These are phyloP conservation scores for Tetragonula carbonaria DNA, from an alignment of 2,888 invertebrate species.

Conservation along the genomic window DNA sequence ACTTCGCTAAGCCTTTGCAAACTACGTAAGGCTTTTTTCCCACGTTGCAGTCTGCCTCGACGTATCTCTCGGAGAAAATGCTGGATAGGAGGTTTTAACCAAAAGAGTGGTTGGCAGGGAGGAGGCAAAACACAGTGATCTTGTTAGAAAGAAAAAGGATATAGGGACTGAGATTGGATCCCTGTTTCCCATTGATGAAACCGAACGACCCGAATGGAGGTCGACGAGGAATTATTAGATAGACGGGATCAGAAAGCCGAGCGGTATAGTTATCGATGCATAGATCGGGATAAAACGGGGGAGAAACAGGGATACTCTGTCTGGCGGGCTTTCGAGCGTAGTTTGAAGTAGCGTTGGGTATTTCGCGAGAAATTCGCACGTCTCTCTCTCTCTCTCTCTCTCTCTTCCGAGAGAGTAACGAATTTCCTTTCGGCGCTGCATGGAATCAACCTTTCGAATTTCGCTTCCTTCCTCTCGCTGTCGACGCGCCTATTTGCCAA, in stretches of 20 bases:
- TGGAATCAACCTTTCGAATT: slow-evolving; percentile 15
- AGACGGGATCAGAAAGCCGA: neutral
- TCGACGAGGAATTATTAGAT: slow-evolving; percentile 21
- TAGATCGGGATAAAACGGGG: slow-evolving; percentile 6
- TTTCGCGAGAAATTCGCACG: slow-evolving; percentile 30
- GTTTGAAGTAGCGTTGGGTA: slow-evolving; percentile 17
- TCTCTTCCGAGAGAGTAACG: slow-evolving; percentile 6
- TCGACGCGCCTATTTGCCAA: neutral
- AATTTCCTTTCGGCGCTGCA: slow-evolving; percentile 28
- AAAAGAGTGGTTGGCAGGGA: too few species aligned
- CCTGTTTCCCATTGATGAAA: neutral
- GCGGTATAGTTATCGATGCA: slow-evolving; percentile 21
- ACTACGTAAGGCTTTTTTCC: too few species aligned
- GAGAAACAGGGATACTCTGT: neutral
- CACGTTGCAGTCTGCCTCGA: neutral
- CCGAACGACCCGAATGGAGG: neutral
- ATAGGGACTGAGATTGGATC: neutral
- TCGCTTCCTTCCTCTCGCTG: neutral
- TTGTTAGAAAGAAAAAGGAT: neutral
- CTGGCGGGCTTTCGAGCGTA: slow-evolving; percentile 24
- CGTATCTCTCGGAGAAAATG: neutral
- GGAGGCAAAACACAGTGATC: neutral
- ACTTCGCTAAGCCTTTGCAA: too few species aligned
- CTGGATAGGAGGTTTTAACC: neutral
- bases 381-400: neutral